These are phyloP conservation scores for Petrophora chlorosata DNA, from an alignment of 2,888 invertebrate species.

Conservation along the genomic window DNA sequence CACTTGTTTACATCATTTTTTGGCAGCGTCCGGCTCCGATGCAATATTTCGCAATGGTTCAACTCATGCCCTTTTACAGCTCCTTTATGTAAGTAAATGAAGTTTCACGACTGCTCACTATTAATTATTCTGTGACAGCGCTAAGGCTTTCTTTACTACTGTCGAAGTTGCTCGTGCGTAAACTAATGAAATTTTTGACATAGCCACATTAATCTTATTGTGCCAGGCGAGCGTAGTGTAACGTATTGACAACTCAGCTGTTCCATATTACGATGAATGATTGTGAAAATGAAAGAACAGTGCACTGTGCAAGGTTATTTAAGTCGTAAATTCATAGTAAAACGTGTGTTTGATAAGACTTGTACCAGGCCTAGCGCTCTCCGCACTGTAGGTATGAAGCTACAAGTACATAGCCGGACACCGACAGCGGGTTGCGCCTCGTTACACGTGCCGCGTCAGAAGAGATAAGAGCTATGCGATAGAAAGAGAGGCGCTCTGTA, in stretches of 20 bases:
- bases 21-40: conserved; percentile 1
- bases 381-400: too few relatives aligned
- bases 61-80: conserved; percentile 37
- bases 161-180: conserved; percentile 42
- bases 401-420: too few relatives aligned
- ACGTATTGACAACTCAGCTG: conserved; percentile 9
- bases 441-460: too few relatives aligned
- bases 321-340: neutral
- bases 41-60: conserved; percentile 42
- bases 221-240: conserved; percentile 14
- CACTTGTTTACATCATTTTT: conserved; percentile 7
- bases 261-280: conserved; percentile 10
- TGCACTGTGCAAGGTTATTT: neutral
- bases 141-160: conserved; percentile 23
- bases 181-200: conserved; percentile 34
- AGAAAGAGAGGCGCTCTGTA: too few relatives aligned
- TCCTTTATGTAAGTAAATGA: conserved; percentile 41
- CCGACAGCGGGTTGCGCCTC: too few relatives aligned
- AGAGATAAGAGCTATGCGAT: too few relatives aligned
- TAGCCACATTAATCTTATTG: conserved; percentile 14
- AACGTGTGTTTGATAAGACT: too few relatives aligned
- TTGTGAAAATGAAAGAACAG: conserved; percentile 6
- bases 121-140: too few relatives aligned
- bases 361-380: too few relatives aligned
- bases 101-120: conserved; percentile 27